Percentiles rank a stretch among this genome's conserved stretches.
Evolutionary conservation across 2,113 vertebrate genomes (phyloP).

Genomic region (Platichthys stellatus): DNA sequence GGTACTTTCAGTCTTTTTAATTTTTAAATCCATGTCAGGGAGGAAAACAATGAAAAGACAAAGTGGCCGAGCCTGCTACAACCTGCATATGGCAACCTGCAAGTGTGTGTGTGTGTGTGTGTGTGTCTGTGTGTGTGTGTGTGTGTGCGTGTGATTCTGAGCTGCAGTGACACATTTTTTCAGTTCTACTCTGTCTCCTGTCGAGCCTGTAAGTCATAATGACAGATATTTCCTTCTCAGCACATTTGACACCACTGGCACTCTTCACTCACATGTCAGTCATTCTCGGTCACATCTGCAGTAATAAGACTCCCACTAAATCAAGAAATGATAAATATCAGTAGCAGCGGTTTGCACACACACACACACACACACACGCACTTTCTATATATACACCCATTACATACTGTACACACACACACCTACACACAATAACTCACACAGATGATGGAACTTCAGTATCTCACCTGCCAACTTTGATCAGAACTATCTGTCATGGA

Average conservation of each 20-base stretch:
- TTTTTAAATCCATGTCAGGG: slow-evolving; percentile 20
- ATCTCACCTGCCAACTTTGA: slow-evolving; percentile 27
- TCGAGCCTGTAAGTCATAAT: slow-evolving; percentile 23
- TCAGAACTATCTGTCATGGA: slow-evolving; percentile 50
- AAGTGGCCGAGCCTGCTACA: slow-evolving; percentile 56
- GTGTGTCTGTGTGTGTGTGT: slow-evolving; percentile 13
- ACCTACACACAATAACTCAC: slow-evolving; percentile 36
- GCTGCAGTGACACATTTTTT: slow-evolving; percentile 8
- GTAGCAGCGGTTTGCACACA: not conserved
- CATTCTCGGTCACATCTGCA: slow-evolving; percentile 23
- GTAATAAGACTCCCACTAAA: not conserved
- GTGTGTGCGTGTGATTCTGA: slow-evolving; percentile 10
- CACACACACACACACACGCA: not conserved
- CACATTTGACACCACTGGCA: slow-evolving; percentile 22
- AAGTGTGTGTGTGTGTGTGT: slow-evolving; percentile 6
- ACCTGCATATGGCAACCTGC: slow-evolving; percentile 33
- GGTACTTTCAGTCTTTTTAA: not conserved
- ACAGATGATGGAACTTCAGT: slow-evolving; percentile 37
- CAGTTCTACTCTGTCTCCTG: slow-evolving; percentile 10
- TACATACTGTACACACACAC: slow-evolving; percentile 2
- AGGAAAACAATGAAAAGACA: slow-evolving; percentile 30
- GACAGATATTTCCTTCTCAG: slow-evolving; percentile 34
- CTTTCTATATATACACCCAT: not conserved
- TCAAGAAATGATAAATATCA: slow-evolving; percentile 7
- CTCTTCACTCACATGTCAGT: slow-evolving; percentile 26